These are phyloP conservation scores for Meloidogyne hapla DNA, from an alignment of 1,140 invertebrate genomes.

Conservation along the genomic window DNA sequence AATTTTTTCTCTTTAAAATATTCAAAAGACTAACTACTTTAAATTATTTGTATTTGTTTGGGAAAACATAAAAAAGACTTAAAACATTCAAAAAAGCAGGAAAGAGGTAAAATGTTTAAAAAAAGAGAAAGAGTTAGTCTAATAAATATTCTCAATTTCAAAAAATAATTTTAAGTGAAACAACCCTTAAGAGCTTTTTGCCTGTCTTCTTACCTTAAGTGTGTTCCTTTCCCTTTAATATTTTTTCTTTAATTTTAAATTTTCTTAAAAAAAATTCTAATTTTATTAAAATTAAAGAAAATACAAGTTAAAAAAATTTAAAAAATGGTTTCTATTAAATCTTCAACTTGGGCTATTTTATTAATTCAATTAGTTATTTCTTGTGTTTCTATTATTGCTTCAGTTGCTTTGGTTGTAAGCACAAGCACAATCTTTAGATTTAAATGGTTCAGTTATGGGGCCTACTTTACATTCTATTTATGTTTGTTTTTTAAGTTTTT, in stretches of 20 bases:
- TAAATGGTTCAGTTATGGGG: conserved; percentile 14
- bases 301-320: neutral
- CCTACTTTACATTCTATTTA: conserved; percentile 27
- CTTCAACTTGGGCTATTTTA: conserved; percentile 38
- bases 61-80: neutral
- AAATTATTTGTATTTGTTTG: neutral
- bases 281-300: neutral
- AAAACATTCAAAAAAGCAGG: neutral
- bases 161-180: neutral
- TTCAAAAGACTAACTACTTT: neutral
- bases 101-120: neutral
- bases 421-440: conserved; percentile 28
- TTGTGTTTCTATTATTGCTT: conserved; percentile 33
- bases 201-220: too few relatives aligned
- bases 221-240: neutral
- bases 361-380: conserved; percentile 38
- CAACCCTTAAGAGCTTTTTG: conserved; percentile 2
- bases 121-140: neutral
- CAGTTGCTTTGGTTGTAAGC: conserved; percentile 40
- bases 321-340: conserved; percentile 36
- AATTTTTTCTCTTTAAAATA: neutral
- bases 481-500: conserved; percentile 16
- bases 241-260: neutral
- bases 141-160: neutral
- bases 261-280: neutral